Evolutionary conservation across 2,888 invertebrate genomes (phyloP).

Genomic region (Andricus quercusramuli): DNA sequence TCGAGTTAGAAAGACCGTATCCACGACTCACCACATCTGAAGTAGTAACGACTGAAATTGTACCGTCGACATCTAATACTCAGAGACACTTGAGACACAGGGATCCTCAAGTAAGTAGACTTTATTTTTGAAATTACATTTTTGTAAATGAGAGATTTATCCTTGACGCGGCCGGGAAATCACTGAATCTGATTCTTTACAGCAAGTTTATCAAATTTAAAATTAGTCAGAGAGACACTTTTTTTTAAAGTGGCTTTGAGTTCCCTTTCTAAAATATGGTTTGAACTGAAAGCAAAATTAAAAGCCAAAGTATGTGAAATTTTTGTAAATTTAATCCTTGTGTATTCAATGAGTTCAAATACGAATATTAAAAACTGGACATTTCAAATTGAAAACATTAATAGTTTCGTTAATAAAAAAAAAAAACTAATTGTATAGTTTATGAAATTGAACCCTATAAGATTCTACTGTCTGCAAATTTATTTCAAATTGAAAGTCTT

Average conservation of each 20-base stretch:
- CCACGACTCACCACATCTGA: conserved; percentile 53
- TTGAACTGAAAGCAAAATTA: conserved; percentile 15
- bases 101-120: conserved; percentile 66
- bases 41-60: conserved; percentile 68
- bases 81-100: conserved; percentile 70
- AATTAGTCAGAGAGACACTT: neutral
- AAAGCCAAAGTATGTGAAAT: neutral
- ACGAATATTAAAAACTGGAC: too few species aligned
- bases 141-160: neutral
- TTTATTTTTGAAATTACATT: conserved; percentile 12
- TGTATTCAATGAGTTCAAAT: too few species aligned
- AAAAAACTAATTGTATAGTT: too few species aligned
- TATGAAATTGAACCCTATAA: too few species aligned
- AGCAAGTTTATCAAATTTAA: too few species aligned
- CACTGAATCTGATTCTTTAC: too few species aligned
- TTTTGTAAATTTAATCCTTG: neutral
- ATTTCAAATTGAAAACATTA: too few species aligned
- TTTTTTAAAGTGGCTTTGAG: neutral
- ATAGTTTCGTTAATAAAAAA: too few species aligned
- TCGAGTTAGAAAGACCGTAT: conserved; percentile 51
- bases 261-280: neutral
- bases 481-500: too few species aligned
- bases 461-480: too few species aligned
- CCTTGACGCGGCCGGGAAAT: too few species aligned
- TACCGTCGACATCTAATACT: conserved; percentile 74